These are phyloP conservation scores for Puntigrus tetrazona DNA, from an alignment of 2,113 vertebrate species.

Conservation along the genomic window DNA sequence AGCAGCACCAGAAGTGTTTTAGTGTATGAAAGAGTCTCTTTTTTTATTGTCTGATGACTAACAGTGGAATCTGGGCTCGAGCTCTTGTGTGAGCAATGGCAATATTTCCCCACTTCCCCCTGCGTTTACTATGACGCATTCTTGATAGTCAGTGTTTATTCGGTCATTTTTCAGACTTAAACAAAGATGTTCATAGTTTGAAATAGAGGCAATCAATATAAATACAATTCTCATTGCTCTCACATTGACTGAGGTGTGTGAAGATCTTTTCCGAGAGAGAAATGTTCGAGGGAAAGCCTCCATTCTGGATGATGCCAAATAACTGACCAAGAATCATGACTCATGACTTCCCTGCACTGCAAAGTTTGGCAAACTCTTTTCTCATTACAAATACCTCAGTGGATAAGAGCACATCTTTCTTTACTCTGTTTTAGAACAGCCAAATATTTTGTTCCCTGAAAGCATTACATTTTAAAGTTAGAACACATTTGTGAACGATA, in stretches of 20 bases:
- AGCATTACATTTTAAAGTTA: background rate
- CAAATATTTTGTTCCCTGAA: background rate
- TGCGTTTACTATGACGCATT: conserved; percentile 41
- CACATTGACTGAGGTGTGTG: conserved; percentile 35
- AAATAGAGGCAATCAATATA: conserved; percentile 50
- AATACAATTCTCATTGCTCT: conserved; percentile 47
- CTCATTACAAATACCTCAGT: conserved; percentile 6
- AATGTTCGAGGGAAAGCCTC: conserved; percentile 50
- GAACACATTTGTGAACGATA: background rate
- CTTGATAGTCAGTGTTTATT: conserved; percentile 49
- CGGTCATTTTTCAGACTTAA: conserved; percentile 19
- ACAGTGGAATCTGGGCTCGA: conserved; percentile 41
- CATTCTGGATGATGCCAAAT: conserved; percentile 44
- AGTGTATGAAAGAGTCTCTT: background rate
- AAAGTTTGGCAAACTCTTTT: conserved; percentile 43
- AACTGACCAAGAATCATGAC: conserved; percentile 46
- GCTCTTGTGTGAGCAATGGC: conserved; percentile 39
- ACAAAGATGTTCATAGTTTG: conserved; percentile 45
- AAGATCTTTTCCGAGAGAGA: conserved; percentile 50
- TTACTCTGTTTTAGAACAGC: conserved; percentile 19
- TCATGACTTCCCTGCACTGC: conserved; percentile 57
- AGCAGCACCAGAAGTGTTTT: background rate
- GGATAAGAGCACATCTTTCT: conserved; percentile 29
- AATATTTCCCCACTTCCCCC: conserved; percentile 28
- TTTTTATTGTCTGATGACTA: conserved; percentile 33